Conservation (phyloP, 2,888 invertebrate species). For the Hyposoter didymator region DNA sequence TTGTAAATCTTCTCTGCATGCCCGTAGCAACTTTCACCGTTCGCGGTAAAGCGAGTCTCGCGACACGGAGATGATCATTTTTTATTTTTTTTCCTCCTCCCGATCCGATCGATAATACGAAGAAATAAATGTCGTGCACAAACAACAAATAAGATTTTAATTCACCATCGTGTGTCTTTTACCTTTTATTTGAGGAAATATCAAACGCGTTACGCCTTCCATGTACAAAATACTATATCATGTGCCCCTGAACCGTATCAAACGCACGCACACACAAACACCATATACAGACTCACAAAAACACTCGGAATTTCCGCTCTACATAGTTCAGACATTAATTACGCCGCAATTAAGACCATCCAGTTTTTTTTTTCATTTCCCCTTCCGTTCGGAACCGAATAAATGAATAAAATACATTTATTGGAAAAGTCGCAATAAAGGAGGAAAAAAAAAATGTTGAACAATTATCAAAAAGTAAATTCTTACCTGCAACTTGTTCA, state of each 20-base stretch:
- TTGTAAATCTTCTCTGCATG: constrained; percentile 62
- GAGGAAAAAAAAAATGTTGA: neutral
- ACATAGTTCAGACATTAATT: constrained; percentile 77
- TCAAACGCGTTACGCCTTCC: constrained; percentile 53
- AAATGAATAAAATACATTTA: neutral
- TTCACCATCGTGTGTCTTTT: neutral
- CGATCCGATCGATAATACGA: constrained; percentile 23
- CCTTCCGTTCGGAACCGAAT: constrained; percentile 27
- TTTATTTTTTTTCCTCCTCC: neutral
- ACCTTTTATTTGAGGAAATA: constrained; percentile 56
- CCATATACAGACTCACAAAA: constrained; percentile 72
- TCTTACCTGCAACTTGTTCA: constrained; percentile 62
- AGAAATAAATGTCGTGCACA: neutral
- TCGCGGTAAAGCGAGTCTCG: constrained; percentile 47
- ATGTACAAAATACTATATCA: constrained; percentile 16
- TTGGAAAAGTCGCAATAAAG: too few relatives aligned
- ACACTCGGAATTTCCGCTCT: constrained; percentile 80
- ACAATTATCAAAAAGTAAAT: neutral
- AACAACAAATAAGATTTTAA: constrained; percentile 5
- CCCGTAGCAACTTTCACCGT: constrained; percentile 74
- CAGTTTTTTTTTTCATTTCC: constrained; percentile 62
- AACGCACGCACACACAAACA: constrained; percentile 64
- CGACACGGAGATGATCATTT: constrained; percentile 22
- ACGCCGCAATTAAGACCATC: constrained; percentile 75
- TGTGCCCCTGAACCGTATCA: constrained; percentile 61